These are phyloP conservation scores for Phycodurus eques DNA, from an alignment of 2,113 vertebrate species.

Conservation along the genomic window DNA sequence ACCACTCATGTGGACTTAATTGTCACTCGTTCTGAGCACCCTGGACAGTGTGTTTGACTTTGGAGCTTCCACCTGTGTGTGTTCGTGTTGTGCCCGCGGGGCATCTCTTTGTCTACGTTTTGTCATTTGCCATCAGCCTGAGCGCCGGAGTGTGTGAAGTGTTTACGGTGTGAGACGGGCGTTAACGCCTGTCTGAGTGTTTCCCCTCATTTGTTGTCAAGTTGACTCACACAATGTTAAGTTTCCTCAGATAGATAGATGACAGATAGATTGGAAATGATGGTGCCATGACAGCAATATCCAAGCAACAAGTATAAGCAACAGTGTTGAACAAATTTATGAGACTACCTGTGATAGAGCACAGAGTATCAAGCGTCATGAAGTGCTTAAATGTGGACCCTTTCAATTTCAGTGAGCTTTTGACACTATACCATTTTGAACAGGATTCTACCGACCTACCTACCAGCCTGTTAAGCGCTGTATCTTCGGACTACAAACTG, in stretches of 20 bases:
- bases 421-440: not conserved
- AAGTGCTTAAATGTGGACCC: not conserved
- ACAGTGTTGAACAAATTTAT: not conserved
- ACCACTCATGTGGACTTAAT: not conserved
- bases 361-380: not conserved
- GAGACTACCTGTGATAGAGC: not conserved
- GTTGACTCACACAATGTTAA: conserved; percentile 1
- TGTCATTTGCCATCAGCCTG: conserved; percentile 13
- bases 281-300: not conserved
- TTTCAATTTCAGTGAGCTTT: not conserved
- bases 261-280: not conserved
- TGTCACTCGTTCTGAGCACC: not conserved
- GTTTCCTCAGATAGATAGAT: not conserved
- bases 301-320: not conserved
- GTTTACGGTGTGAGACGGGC: conserved; percentile 27
- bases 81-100: conserved; percentile 2
- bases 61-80: not conserved
- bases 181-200: conserved; percentile 10
- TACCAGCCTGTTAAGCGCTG: not conserved
- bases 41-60: not conserved
- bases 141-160: conserved; percentile 14
- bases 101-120: conserved; percentile 2
- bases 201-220: conserved; percentile 10
- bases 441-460: not conserved
- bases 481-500: too few relatives aligned